Percentiles rank a stretch among this genome's conserved stretches.
Evolutionary conservation across 2,888 invertebrate genomes (phyloP).

Genomic region (Cephus nigrinus): DNA sequence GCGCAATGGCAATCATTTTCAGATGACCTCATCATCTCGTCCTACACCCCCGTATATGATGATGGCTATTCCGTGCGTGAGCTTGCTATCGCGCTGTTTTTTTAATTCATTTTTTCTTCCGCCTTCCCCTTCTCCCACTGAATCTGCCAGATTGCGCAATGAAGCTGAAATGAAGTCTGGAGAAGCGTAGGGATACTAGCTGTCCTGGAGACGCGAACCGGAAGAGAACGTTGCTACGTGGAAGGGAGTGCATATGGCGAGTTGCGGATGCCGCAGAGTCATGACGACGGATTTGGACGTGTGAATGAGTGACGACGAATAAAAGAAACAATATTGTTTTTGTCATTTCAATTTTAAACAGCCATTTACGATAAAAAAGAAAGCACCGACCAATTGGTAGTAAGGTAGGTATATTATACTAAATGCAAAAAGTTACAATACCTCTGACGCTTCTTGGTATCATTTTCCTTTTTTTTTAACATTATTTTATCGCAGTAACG

Average conservation of each 20-base stretch:
- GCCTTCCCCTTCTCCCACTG: slow-evolving; percentile 15
- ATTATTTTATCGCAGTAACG: slow-evolving; percentile 44
- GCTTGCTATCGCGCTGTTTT: slow-evolving; percentile 20
- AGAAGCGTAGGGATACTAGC: background rate
- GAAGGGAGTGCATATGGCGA: background rate
- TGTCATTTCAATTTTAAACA: background rate
- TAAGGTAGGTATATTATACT: slow-evolving; percentile 63
- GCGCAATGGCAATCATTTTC: slow-evolving; percentile 6
- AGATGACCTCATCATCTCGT: slow-evolving; percentile 58
- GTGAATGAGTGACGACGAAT: background rate
- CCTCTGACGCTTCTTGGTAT: slow-evolving; percentile 51
- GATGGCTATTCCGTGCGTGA: slow-evolving; percentile 49
- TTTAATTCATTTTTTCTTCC: slow-evolving; percentile 9
- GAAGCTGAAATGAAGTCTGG: background rate
- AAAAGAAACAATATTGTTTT: background rate
- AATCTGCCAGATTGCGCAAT: background rate
- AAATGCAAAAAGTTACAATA: slow-evolving; percentile 64
- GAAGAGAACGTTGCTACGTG: background rate
- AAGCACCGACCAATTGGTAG: slow-evolving; percentile 39
- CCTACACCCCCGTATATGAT: slow-evolving; percentile 43
- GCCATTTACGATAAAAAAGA: background rate
- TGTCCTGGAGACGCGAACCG: background rate
- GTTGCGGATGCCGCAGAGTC: background rate
- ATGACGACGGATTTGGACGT: background rate
- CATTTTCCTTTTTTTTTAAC: slow-evolving; percentile 28